A percentile compares a stretch with the other conserved stretches of the same genome.
These are phyloP conservation scores for Nesidiocoris tenuis DNA, from an alignment of 2,888 invertebrate species.

Conservation along the genomic window DNA sequence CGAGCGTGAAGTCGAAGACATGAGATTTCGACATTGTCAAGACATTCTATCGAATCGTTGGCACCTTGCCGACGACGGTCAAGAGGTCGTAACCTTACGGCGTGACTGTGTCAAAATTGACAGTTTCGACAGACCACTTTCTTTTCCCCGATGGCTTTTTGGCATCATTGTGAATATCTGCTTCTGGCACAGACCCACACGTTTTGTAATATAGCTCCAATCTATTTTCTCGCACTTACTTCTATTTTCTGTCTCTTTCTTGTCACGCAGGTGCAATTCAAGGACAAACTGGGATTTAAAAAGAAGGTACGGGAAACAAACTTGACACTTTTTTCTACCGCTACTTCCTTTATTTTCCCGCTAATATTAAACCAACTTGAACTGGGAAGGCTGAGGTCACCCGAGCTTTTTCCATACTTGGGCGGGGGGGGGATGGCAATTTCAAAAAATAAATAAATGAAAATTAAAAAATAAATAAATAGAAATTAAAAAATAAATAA, in stretches of 20 bases:
- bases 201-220: background rate
- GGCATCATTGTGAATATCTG: background rate
- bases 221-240: slow-evolving; percentile 25
- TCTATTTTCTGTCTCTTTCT: slow-evolving; percentile 32
- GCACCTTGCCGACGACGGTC: background rate
- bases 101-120: background rate
- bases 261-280: slow-evolving; percentile 55
- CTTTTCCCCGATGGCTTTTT: background rate
- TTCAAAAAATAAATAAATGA: too few relatives aligned
- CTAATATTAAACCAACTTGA: background rate
- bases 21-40: too few relatives aligned
- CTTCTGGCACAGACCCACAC: slow-evolving; percentile 22
- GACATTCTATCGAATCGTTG: too few relatives aligned
- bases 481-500: too few relatives aligned
- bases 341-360: background rate
- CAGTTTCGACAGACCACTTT: background rate
- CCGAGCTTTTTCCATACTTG: too few relatives aligned
- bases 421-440: too few relatives aligned
- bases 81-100: background rate
- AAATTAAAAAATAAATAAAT: too few relatives aligned
- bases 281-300: slow-evolving; percentile 56
- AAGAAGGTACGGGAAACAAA: slow-evolving; percentile 46
- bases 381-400: too few relatives aligned
- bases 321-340: background rate
- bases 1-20: too few relatives aligned